Percentiles rank a stretch among this genome's conserved stretches.
phyloP scores from a whole-genome alignment of 2,888 invertebrate genomes.

The Aricia artaxerxes region DNA sequence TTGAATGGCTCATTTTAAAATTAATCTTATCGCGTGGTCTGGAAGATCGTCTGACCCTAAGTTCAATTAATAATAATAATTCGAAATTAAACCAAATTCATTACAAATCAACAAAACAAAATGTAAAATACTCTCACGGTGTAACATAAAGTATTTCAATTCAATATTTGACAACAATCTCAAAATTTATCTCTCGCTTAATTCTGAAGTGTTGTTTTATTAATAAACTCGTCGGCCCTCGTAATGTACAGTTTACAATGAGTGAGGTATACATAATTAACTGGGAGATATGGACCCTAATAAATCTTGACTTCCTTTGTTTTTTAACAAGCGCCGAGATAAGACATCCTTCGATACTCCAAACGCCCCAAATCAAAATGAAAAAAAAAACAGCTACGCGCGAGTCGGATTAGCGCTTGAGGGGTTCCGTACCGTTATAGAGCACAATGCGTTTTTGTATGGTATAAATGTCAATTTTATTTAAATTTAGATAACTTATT shows the following conservation, averaged over 20 bases:
- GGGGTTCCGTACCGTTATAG: background rate
- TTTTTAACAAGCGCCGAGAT: constrained; percentile 54
- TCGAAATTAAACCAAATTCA: background rate
- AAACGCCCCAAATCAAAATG: constrained; percentile 40
- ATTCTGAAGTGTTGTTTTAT: constrained; percentile 25
- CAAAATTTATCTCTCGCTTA: constrained; percentile 4
- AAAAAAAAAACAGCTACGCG: background rate
- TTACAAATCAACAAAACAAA: background rate
- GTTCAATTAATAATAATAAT: too few relatives aligned
- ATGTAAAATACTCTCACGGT: background rate
- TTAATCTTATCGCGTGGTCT: too few relatives aligned
- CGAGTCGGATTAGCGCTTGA: background rate
- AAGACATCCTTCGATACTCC: constrained; percentile 49
- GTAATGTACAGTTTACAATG: background rate
- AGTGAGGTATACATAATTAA: constrained; percentile 38
- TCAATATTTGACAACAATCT: background rate
- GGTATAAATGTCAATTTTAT: background rate
- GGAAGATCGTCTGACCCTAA: too few relatives aligned
- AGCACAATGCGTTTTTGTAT: too few relatives aligned
- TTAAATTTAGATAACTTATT: background rate
- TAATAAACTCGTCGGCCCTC: constrained; percentile 17
- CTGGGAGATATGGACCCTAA: constrained; percentile 40
- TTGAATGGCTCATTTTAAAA: too few relatives aligned
- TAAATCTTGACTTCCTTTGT: constrained; percentile 52
- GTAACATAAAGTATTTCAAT: background rate